A percentile compares a stretch with the other conserved stretches of the same genome.
Evolutionary conservation across 2,113 vertebrate species (phyloP).

Genomic region (Cyprinodon tularosa): DNA sequence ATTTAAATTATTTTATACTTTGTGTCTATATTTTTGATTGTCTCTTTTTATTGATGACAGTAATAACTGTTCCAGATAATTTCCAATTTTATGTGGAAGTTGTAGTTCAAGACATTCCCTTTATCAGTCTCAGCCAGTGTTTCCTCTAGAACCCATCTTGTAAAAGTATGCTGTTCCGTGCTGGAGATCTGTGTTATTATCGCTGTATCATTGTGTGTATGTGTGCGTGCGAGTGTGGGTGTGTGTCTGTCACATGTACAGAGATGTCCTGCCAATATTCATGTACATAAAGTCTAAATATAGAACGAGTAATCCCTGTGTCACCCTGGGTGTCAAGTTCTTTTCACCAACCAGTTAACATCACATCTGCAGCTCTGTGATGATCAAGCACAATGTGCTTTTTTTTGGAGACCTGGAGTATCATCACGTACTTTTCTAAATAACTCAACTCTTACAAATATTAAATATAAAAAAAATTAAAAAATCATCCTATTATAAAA

Average conservation of each 20-base stretch:
- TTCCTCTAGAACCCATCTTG: slow-evolving; percentile 83
- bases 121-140: slow-evolving; percentile 82
- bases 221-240: slow-evolving; percentile 69
- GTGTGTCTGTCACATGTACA: slow-evolving; percentile 91
- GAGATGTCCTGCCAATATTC: slow-evolving; percentile 89
- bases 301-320: slow-evolving; percentile 81
- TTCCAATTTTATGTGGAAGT: slow-evolving; percentile 82
- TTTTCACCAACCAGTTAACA: slow-evolving; percentile 66
- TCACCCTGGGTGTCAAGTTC: slow-evolving; percentile 79
- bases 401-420: slow-evolving; percentile 34
- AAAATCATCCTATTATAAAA: too few species aligned
- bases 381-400: slow-evolving; percentile 32
- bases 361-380: slow-evolving; percentile 41
- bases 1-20: slow-evolving; percentile 99
- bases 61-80: slow-evolving; percentile 84
- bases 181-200: slow-evolving; percentile 87
- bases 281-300: slow-evolving; percentile 88
- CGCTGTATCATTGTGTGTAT: slow-evolving; percentile 81
- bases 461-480: neutral
- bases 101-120: slow-evolving; percentile 83
- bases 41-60: slow-evolving; percentile 85
- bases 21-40: slow-evolving; percentile 83
- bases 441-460: neutral
- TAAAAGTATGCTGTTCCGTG: slow-evolving; percentile 90
- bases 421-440: neutral